Base-by-base conservation (phyloP, 1,140 invertebrate species). In the Pantala flavescens region DNA sequence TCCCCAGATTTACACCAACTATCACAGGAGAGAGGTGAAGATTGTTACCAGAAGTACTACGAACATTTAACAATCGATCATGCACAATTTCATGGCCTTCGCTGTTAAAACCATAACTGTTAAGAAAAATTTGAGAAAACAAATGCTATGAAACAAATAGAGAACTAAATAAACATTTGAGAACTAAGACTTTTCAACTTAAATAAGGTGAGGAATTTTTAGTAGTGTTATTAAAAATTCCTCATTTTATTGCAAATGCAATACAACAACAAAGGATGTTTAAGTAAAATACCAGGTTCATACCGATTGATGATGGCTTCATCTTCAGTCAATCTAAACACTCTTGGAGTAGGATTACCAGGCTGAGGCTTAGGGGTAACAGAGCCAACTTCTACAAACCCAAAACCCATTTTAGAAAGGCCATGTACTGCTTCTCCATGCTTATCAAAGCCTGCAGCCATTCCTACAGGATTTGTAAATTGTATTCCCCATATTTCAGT, bases 381-480 rank as follows among this genome's bases (percentile, higher is more conserved):
- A 19, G 96, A 97, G 77, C 97, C 97, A 78, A 99, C 90, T 88
- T 99, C 98, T 43, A 99, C 89, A 84, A 98, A 96, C 24, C 96
- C 91, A 85, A 99, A 98, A 0, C 97, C 97, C 73, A 96, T 84
- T 79, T 91, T 89, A 71, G 88, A 86, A 28, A 99, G 82, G 0
- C 93, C 93, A 76, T 89, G 82, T 0, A 98, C 85, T 24, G 93
- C 95, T 85, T 98, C 94, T 12, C 89, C 97, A 83, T 99, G 90
- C 82, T 99, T 99, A 82, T 99, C 98, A 86, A 98, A 99, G 3
- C 98, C 98, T 76, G 98, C 98, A 71, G 97, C 97, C 78, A 99
- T 90, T 42, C 98, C 98, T 79, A 99, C 80, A 0, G 97, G 97
- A 85, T 97, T 98, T 75, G 84, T 84, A 72, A 99, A 90, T 21